Conservation (phyloP, 2,113 vertebrate genomes). For the Numenius arquata region DNA sequence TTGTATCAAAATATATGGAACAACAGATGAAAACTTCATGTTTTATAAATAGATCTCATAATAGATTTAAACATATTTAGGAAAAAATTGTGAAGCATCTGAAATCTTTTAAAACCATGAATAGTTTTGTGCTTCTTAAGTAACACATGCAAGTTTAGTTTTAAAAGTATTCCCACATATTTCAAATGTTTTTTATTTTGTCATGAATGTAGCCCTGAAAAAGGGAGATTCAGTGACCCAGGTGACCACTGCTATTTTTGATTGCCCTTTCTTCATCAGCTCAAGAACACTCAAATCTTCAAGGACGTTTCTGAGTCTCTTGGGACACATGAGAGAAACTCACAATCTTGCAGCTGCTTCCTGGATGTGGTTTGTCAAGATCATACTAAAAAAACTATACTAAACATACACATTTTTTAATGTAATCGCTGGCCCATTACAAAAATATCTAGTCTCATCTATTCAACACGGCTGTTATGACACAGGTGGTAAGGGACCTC, state of each 20-base stretch:
- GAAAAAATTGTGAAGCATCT: not conserved
- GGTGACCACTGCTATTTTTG: not conserved
- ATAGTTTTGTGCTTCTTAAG: not conserved
- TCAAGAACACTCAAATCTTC: not conserved
- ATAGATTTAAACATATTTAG: not conserved
- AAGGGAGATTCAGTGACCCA: not conserved
- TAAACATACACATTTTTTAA: not conserved
- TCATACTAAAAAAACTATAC: not conserved
- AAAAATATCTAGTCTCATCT: not conserved
- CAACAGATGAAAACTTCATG: not conserved
- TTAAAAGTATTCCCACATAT: not conserved
- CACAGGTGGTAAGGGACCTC: not conserved
- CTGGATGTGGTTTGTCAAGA: not conserved
- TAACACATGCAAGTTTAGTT: not conserved
- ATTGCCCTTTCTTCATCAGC: not conserved
- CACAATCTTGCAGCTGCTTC: not conserved
- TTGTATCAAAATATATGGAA: not conserved
- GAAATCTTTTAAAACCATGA: not conserved
- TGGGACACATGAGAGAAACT: not conserved
- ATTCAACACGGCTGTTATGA: not conserved
- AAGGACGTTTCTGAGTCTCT: not conserved
- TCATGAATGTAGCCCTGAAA: not conserved
- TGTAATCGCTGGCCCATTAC: not conserved
- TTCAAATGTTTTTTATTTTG: not conserved
- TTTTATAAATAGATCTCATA: not conserved